Conservation (phyloP, 2,888 invertebrate genomes). For the Zaprionus obscuricornis region DNA sequence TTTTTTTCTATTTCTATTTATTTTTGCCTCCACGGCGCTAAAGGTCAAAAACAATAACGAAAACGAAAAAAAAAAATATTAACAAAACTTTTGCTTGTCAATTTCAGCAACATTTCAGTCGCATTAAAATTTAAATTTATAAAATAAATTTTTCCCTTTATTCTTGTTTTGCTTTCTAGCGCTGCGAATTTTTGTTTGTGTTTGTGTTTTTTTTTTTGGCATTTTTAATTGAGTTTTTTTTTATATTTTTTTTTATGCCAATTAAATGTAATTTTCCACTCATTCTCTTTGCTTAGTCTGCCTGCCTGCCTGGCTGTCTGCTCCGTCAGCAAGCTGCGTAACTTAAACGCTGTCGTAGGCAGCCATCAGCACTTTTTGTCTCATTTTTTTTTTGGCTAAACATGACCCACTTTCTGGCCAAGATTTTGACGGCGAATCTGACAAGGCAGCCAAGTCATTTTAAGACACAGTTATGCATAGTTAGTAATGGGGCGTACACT, state of each 20-base stretch:
- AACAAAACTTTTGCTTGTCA: no score
- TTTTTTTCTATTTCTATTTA: no score
- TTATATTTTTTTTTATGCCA: no score
- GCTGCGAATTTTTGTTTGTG: background rate
- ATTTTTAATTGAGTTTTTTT: slow-evolving; percentile 54
- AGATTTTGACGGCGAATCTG: slow-evolving; percentile 21
- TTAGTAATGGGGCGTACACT: slow-evolving; percentile 20
- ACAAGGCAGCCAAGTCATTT: slow-evolving; percentile 18
- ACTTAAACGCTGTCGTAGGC: slow-evolving; percentile 36
- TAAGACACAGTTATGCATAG: slow-evolving; percentile 16
- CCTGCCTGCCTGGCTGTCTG: slow-evolving; percentile 10
- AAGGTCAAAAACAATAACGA: slow-evolving; percentile 32
- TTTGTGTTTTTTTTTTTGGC: slow-evolving; percentile 10
- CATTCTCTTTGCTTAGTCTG: slow-evolving; percentile 34
- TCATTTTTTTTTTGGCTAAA: slow-evolving; percentile 21
- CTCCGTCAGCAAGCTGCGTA: no score
- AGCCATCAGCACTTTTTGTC: slow-evolving; percentile 15
- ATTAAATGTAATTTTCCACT: slow-evolving; percentile 63
- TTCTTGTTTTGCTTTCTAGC: slow-evolving; percentile 10
- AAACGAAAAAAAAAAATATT: background rate
- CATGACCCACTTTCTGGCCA: slow-evolving; percentile 54
- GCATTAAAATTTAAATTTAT: no score
- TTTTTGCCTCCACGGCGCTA: slow-evolving; percentile 31
- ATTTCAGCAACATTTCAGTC: no score
- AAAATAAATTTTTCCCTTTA: no score